Evolutionary conservation across 2,888 invertebrate species (phyloP), one percentile per base, ranked within the genome.

Genomic region (Clostera curtula): DNA sequence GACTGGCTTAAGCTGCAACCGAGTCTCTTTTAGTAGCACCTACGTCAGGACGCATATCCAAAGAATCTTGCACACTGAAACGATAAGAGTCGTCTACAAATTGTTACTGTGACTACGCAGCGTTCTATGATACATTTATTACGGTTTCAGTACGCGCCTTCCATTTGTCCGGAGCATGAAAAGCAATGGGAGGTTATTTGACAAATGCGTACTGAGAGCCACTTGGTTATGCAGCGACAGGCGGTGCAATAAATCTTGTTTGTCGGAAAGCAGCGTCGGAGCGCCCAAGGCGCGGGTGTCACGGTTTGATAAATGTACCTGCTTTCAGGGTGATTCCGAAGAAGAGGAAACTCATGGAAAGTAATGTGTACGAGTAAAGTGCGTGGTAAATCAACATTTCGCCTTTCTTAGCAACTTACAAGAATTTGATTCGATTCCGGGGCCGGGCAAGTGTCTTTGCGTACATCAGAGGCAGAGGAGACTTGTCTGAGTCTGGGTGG

Each of bases 231-330:
- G 57, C 57, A 53, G 44, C 41, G 24, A 36, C 33, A 36, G 43
- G 36, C 34, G 32, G 33, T 44, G 31, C 44, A 45, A 66, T 67
- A 66, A 66, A 66, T 68, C 61, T 55, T 49, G 58, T 58, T 56
- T 55, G 62, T 60, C 58, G 51, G 49, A 48, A 44, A 34, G 47
- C 58, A 37, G 49, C 48, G 39, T 35, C 43, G 36, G 45, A 45
- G 50, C 49, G 41, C 39, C 39, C 45, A 49, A 55, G 53, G 56
- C 52, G 49, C 49, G 43, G 40, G 41, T 43, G 43, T 53, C 56
- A 48, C 56, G 45, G 40, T 51, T 56, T 56, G 54, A 64, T 66
- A 69, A 67, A 70, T 69, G 50, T 55, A 40, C 43, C 36, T 37
- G 34, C 38, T 40, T 27, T 21, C 25, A 29, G 44, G 38, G 39